Percentiles rank a stretch among this genome's conserved stretches.
Evolutionary conservation across 2,113 vertebrate species (phyloP).

Genomic region (Hipposideros armiger): DNA sequence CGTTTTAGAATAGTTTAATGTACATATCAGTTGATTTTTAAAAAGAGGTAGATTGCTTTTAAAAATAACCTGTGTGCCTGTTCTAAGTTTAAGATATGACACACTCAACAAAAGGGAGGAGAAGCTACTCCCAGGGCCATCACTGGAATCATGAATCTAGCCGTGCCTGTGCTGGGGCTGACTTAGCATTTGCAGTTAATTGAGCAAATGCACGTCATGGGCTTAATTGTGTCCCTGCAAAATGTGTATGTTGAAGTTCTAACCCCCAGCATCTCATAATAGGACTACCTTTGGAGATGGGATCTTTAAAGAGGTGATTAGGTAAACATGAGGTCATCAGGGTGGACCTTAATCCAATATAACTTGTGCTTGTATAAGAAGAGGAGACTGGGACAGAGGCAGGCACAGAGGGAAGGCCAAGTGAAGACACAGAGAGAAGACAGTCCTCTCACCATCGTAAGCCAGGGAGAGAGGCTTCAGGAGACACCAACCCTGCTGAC

Average conservation of each 20-base stretch:
- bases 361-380: not conserved
- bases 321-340: not conserved
- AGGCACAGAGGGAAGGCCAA: not conserved
- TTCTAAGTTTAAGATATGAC: not conserved
- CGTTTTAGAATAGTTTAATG: not conserved
- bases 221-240: not conserved
- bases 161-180: not conserved
- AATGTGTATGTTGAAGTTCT: not conserved
- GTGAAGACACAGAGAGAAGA: not conserved
- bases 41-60: not conserved
- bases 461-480: not conserved
- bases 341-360: no score
- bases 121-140: no score
- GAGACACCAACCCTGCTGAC: not conserved
- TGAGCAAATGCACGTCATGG: not conserved
- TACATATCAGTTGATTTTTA: not conserved
- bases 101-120: not conserved
- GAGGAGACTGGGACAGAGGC: not conserved
- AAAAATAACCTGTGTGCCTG: not conserved
- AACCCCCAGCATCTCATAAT: not conserved
- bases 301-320: not conserved
- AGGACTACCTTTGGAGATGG: not conserved
- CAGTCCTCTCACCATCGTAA: not conserved
- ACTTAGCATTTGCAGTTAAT: not conserved
- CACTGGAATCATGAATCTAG: not conserved